Evolutionary conservation across 2,888 invertebrate genomes (phyloP), one percentile per base, ranked within the genome.

Genomic region (Clistopyga incitator): DNA sequence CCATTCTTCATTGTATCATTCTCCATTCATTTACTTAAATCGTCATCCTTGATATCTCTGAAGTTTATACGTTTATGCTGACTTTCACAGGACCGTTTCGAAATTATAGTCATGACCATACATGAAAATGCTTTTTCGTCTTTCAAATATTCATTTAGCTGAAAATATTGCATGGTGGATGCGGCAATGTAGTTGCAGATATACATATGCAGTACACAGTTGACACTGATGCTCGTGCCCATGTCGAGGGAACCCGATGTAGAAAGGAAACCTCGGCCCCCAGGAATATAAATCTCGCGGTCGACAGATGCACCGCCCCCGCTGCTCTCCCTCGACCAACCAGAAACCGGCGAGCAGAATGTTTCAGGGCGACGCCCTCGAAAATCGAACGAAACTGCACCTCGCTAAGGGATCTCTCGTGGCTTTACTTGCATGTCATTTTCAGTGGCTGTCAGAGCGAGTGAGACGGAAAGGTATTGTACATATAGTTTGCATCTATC

Each of bases 221-320:
- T 23, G 11, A 11, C 52, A 11, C 52, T 11, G 38, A 38, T 38
- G 18, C 52, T 20, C 20, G 18, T 64, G 18, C 61, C 38, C 11
- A 59, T 29, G 15, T 29, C 25, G 50, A n/a, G 29, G 68, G 68
- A 47, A 50, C 47, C 47, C 70, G 29, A 78, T n/a, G 70, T 71
- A 23, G 70, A 78, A 71, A 78, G 77, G 56, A 70, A 78, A 78
- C 81, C 78, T 29, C 78, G 68, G 74, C 70, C 65, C 45, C 81
- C 80, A 81, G 85, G 88, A 90, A 91, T 90, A 92, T 92, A 92
- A 92, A 92, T 92, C 92, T 92, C 90, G 86, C 82, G 79, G 89
- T 89, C 87, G 92, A 92, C 92, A 90, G 91, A 91, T 90, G 92
- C 92, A 89, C 92, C 92, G 92, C 92, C 92, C 90, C 90, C 91